These are phyloP conservation scores for Clunio marinus DNA, from an alignment of 2,888 invertebrate species.

Conservation along the genomic window DNA sequence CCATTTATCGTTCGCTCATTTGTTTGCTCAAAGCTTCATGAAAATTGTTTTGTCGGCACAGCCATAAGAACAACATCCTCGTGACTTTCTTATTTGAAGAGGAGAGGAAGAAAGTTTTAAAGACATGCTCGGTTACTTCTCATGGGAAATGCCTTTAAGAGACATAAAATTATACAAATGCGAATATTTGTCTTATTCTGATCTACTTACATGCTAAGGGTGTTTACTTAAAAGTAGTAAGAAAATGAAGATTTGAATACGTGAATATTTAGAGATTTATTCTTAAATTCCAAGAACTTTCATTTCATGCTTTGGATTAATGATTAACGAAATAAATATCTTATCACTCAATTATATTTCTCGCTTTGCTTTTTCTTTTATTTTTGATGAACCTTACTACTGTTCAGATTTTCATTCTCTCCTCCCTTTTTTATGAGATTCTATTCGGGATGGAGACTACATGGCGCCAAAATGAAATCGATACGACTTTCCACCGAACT, in stretches of 20 bases:
- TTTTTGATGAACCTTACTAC: background rate
- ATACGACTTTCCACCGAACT: constrained; percentile 16
- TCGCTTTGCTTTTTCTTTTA: background rate
- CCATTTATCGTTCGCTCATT: background rate
- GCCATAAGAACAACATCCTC: background rate
- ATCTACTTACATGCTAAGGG: background rate
- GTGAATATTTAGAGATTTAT: background rate
- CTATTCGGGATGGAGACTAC: constrained; percentile 4
- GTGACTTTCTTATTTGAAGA: background rate
- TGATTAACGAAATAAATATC: background rate
- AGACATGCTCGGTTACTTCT: background rate
- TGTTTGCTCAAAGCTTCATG: background rate
- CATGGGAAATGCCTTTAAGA: background rate
- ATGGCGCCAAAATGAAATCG: constrained; percentile 27
- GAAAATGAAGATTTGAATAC: background rate
- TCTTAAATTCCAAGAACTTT: background rate
- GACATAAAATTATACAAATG: constrained; percentile 7
- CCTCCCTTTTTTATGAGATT: background rate
- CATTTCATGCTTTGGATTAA: background rate
- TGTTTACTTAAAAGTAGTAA: background rate
- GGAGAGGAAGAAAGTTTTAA: background rate
- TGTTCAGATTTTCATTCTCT: background rate
- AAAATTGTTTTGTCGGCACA: background rate
- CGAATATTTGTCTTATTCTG: background rate
- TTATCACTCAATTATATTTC: background rate